Percentiles rank a stretch among this genome's conserved stretches.
phyloP scores from a whole-genome alignment of 2,888 invertebrate species.

The Melangyna quadrimaculata region DNA sequence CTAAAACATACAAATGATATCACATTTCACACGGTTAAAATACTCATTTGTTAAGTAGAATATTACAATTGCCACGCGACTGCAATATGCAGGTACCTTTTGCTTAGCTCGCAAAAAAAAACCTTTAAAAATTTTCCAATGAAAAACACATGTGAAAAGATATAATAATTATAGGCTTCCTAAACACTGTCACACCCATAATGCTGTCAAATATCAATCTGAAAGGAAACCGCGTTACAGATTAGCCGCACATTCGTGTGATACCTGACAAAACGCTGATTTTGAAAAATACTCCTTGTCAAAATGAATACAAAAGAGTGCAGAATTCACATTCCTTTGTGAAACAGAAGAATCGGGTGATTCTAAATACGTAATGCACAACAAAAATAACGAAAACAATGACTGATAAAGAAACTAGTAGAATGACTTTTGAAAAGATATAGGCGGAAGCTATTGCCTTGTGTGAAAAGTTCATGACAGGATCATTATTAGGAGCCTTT shows the following conservation, averaged over 20 bases:
- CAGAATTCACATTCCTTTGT: slow-evolving; percentile 7
- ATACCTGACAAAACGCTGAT: slow-evolving; percentile 50
- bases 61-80: slow-evolving; percentile 79
- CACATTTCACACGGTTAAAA: slow-evolving; percentile 75
- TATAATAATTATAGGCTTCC: slow-evolving; percentile 75
- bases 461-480: slow-evolving; percentile 67
- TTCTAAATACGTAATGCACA: slow-evolving; percentile 46
- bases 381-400: neutral
- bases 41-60: slow-evolving; percentile 17
- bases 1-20: slow-evolving; percentile 80
- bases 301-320: slow-evolving; percentile 77
- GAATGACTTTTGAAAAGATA: slow-evolving; percentile 1
- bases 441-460: slow-evolving; percentile 34
- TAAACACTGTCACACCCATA: slow-evolving; percentile 78
- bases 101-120: slow-evolving; percentile 39
- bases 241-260: slow-evolving; percentile 49
- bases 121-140: slow-evolving; percentile 67
- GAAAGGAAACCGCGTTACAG: slow-evolving; percentile 62
- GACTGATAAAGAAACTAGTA: slow-evolving; percentile 28
- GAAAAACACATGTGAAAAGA: slow-evolving; percentile 73
- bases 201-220: slow-evolving; percentile 52
- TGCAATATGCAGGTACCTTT: slow-evolving; percentile 73
- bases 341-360: neutral
- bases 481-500: slow-evolving; percentile 60
- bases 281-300: slow-evolving; percentile 76